Base-by-base conservation (phyloP, 2,888 invertebrate genomes). In the Drosophila melanosoma region DNA sequence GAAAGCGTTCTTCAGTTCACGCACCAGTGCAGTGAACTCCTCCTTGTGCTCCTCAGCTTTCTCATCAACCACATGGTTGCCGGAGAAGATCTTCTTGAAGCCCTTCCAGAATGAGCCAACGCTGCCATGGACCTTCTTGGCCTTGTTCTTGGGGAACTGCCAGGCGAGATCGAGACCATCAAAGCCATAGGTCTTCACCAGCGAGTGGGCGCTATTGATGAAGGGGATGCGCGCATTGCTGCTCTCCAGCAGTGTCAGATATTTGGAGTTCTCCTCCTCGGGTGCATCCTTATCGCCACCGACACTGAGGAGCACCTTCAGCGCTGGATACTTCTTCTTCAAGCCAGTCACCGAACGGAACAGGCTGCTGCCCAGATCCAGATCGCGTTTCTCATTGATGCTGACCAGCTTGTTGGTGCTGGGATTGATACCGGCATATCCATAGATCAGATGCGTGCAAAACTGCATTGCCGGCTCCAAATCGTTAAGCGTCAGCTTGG, bases 131-230 rank as follows among this genome's bases (percentile, higher is more conserved):
- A 96, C 95, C 93, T 97, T 97, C 94, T 97, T 96, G 38, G 96
- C 96, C 92, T 96, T 96, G 77, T 95, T 94, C 74, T 94, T 95
- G 26, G 97, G 96, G 94, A 97, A 97, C 92, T 97, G 96, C 97
- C 97, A 98, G 15, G 96, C 96, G 38, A 98, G 94, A 91, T 98
- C 98, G 32, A 98, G 94, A 3, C 98, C 98, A 92, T 98, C 98
- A 84, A 98, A 98, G 32, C 96, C 95, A 87, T 97, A 96, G 60
- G 96, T 96, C 81, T 96, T 96, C 17, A 96, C 93, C 54, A 97
- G 84, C 2, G 95, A 94, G 26, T 95, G 95, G 3, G 96, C 96
- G 2, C 97, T 97, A 91, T 96, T 96, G 56, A 97, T 95, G 91
- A 97, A 97, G 8, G 96, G 95, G 0, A 95, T 95, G 76, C 97